Percentiles rank a stretch among this genome's conserved stretches.
Evolutionary conservation across 2,113 vertebrate genomes (phyloP).

Genomic region (Silurus asotus): DNA sequence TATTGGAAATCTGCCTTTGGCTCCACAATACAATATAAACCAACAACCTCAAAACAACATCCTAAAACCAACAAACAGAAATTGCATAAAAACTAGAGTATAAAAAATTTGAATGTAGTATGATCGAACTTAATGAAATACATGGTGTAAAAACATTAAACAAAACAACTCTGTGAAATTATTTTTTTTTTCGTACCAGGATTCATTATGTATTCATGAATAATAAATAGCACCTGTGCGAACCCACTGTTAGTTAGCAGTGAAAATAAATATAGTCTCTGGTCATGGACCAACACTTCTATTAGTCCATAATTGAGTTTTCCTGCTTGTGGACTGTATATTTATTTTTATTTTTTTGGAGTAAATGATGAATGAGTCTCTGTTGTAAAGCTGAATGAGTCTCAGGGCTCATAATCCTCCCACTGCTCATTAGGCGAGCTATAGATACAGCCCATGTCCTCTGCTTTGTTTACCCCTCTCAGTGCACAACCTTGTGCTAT

Average conservation of each 20-base stretch:
- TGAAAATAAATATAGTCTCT: slow-evolving; percentile 8
- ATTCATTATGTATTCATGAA: slow-evolving; percentile 14
- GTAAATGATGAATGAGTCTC: slow-evolving; percentile 64
- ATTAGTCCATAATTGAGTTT: slow-evolving; percentile 11
- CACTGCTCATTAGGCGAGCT: slow-evolving; percentile 38
- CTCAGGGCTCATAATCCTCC: slow-evolving; percentile 57
- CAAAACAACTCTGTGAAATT: background rate
- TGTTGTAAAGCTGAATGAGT: slow-evolving; percentile 58
- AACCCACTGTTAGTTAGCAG: background rate
- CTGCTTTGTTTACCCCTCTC: slow-evolving; percentile 42
- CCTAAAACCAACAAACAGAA: background rate
- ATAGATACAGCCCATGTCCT: slow-evolving; percentile 53
- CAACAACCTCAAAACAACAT: too few species aligned
- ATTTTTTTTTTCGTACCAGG: background rate
- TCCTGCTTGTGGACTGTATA: background rate
- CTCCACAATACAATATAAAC: too few species aligned
- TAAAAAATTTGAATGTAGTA: background rate
- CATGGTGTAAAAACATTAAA: background rate
- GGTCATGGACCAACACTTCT: background rate
- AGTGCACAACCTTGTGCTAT: slow-evolving; percentile 20
- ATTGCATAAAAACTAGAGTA: too few species aligned
- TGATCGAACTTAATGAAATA: background rate
- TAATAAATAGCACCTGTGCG: slow-evolving; percentile 2
- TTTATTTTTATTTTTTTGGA: background rate
- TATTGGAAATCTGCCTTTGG: too few species aligned